phyloP scores from a whole-genome alignment of 1,140 invertebrate species.

The Eupeodes corollae region DNA sequence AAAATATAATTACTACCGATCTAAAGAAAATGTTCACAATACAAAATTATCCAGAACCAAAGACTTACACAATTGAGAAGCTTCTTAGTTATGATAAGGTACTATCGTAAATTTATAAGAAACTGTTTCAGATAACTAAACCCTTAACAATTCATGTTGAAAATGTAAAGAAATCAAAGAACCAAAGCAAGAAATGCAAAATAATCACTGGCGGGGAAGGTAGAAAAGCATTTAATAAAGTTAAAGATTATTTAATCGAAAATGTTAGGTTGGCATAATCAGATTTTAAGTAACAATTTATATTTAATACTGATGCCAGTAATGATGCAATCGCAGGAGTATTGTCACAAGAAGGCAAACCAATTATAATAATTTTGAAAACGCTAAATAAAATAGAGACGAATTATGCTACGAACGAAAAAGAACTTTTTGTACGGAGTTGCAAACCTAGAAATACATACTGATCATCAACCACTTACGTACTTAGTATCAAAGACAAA shows the following conservation, averaged over 20 bases:
- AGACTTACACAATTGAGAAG: conserved; percentile 3
- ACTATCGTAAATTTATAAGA: conserved; percentile 17
- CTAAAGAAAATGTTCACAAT: conserved; percentile 1
- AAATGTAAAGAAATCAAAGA: conserved; percentile 3
- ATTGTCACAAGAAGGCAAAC: conserved; percentile 21
- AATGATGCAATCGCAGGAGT: conserved; percentile 19
- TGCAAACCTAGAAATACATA: too few relatives aligned
- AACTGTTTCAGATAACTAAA: conserved; percentile 3
- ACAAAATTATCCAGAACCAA: background rate
- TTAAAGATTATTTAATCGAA: conserved; percentile 31
- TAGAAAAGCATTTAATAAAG: conserved; percentile 26
- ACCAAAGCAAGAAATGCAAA: background rate
- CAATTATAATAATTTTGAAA: conserved; percentile 8
- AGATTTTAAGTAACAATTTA: conserved; percentile 20
- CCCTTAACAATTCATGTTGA: conserved; percentile 1
- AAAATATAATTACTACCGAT: background rate
- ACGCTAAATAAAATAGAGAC: conserved; percentile 25
- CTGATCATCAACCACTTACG: too few relatives aligned
- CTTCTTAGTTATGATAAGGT: background rate
- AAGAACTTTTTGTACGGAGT: conserved; percentile 38
- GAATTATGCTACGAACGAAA: background rate
- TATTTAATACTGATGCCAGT: conserved; percentile 20
- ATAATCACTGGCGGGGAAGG: conserved; percentile 3
- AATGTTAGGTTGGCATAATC: conserved; percentile 4
- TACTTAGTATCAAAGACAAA: too few relatives aligned